A percentile compares a stretch with the other conserved stretches of the same genome.
Conservation (phyloP, 37 sponge, comb jelly and placozoan genomes). For the Aplysina aerophoba region DNA sequence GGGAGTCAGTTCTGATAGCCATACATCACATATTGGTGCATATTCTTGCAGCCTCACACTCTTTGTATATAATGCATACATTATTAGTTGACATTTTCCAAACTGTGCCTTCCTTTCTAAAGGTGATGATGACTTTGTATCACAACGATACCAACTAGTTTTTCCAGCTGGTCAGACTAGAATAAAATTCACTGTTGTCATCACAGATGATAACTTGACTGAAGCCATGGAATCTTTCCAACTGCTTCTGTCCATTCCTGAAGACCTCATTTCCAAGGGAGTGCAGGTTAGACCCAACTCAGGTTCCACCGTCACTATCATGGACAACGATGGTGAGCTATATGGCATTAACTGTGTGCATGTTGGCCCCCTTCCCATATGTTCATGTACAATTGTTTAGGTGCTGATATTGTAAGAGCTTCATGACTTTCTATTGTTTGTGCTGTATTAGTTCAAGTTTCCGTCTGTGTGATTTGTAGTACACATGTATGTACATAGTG, state of each 20-base stretch:
- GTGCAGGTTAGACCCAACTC: neutral
- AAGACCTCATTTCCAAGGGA: neutral
- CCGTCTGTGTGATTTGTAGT: no score
- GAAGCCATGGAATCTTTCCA: neutral
- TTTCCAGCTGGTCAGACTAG: neutral
- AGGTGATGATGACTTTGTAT: neutral
- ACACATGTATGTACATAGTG: no score
- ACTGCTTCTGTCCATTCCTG: neutral
- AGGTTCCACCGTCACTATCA: neutral
- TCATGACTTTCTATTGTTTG: no score
- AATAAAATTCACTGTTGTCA: neutral
- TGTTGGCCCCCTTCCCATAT: no score
- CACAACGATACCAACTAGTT: neutral
- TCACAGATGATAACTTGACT: neutral
- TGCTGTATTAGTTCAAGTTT: no score
- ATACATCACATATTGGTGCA: no score
- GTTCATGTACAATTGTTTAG: no score
- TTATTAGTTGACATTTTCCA: neutral
- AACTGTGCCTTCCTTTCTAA: neutral
- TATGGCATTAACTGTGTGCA: no score
- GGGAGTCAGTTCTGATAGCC: no score
- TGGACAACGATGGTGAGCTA: conserved; percentile 29
- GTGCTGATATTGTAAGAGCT: no score
- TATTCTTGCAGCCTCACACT: no score
- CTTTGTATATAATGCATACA: neutral